Conservation (phyloP, 2,113 vertebrate genomes). For the Phalacrocorax pelagicus region DNA sequence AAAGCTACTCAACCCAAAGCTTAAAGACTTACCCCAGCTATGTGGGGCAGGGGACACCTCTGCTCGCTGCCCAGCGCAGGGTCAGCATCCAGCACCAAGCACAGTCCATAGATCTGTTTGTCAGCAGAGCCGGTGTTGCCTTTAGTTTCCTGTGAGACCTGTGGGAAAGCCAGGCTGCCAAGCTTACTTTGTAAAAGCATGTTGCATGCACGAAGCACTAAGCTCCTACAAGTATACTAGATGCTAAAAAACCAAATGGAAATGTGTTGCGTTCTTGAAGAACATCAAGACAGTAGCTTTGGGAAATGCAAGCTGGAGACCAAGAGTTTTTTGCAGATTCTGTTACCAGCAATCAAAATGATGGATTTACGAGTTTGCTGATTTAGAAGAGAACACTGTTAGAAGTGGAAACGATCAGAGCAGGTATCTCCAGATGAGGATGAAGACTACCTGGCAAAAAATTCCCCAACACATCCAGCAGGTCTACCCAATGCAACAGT, state of each 20-base stretch:
- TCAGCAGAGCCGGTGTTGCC: neutral
- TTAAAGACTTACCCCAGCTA: neutral
- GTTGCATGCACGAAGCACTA: rapidly evolving
- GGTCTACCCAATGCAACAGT: neutral
- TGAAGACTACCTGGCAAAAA: neutral
- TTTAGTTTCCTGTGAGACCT: neutral
- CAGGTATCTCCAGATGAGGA: neutral
- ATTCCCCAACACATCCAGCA: rapidly evolving
- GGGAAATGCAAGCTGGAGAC: neutral
- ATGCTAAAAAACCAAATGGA: rapidly evolving
- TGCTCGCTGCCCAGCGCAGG: rapidly evolving
- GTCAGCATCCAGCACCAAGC: neutral
- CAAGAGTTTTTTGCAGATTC: neutral
- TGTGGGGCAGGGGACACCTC: neutral
- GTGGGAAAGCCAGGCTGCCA: neutral
- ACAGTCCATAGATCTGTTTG: neutral
- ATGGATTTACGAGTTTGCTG: neutral
- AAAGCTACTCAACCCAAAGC: constrained; percentile 4
- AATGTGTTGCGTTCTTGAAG: neutral
- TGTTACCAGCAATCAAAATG: neutral
- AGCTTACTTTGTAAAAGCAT: neutral
- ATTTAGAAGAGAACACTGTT: neutral
- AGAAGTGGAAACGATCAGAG: neutral
- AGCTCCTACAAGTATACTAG: neutral
- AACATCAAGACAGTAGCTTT: neutral